These are phyloP conservation scores for Hoplias malabaricus DNA, from an alignment of 2,113 vertebrate species.

Conservation along the genomic window DNA sequence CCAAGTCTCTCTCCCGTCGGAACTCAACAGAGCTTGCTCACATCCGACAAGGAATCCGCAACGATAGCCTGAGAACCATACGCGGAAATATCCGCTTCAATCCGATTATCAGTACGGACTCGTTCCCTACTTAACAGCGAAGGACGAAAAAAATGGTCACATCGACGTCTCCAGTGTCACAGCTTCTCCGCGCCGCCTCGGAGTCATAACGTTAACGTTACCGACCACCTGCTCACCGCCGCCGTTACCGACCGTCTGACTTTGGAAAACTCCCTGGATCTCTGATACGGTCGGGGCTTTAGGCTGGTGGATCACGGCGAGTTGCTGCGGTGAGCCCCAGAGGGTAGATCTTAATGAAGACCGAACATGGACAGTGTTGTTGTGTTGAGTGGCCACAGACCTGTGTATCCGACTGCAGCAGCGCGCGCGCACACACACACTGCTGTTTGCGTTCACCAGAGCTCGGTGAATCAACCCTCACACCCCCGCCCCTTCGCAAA, in stretches of 20 bases:
- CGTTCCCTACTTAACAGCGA: background rate
- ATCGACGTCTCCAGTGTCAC: background rate
- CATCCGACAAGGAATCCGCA: conserved; percentile 2
- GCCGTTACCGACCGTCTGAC: conserved; percentile 3
- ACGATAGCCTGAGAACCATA: background rate
- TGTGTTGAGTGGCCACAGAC: conserved; percentile 38
- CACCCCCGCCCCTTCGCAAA: conserved; percentile 24
- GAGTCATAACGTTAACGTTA: conserved; percentile 24
- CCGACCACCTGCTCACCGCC: conserved; percentile 26
- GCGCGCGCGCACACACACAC: conserved; percentile 30
- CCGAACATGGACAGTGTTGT: conserved; percentile 5
- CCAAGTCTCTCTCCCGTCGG: background rate
- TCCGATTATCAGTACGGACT: background rate
- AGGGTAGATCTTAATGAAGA: background rate
- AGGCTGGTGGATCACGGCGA: background rate
- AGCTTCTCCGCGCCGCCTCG: conserved; percentile 11
- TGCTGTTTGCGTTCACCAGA: conserved; percentile 43
- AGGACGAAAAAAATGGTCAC: background rate
- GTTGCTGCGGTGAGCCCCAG: no score
- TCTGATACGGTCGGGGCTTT: background rate
- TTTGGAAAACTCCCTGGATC: background rate
- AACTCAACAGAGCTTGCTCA: conserved; percentile 18
- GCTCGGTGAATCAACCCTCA: conserved; percentile 7
- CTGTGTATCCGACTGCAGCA: conserved; percentile 38
- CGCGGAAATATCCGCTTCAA: background rate